phyloP scores from a whole-genome alignment of 2,888 invertebrate species.

The Camponotus fellah region DNA sequence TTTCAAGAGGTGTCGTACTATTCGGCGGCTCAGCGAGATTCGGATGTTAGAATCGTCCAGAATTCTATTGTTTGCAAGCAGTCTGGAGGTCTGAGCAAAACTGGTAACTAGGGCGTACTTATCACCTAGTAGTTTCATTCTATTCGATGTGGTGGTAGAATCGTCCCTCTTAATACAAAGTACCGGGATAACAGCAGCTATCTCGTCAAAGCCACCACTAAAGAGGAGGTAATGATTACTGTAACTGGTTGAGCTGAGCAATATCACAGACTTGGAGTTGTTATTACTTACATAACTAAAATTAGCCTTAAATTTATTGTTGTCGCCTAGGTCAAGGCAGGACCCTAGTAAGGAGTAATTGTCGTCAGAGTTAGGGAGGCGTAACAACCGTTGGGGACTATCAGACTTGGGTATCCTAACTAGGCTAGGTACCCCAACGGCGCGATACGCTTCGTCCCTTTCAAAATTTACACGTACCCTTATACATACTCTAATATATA shows the following conservation, averaged over 20 bases:
- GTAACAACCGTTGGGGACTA: conserved; percentile 84
- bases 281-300: conserved; percentile 85
- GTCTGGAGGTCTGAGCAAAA: conserved; percentile 60
- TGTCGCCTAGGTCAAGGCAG: conserved; percentile 84
- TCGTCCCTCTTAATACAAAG: conserved; percentile 62
- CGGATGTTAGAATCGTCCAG: conserved; percentile 53
- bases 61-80: conserved; percentile 49
- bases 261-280: conserved; percentile 86
- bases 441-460: conserved; percentile 81
- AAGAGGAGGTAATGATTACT: conserved; percentile 84
- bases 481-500: conserved; percentile 86
- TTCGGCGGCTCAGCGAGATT: conserved; percentile 51
- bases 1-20: conserved; percentile 54
- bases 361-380: conserved; percentile 84
- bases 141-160: conserved; percentile 55
- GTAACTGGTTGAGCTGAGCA: conserved; percentile 85
- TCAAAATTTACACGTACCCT: conserved; percentile 83
- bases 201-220: conserved; percentile 74
- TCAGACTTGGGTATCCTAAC: conserved; percentile 86
- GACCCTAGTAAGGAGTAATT: conserved; percentile 85
- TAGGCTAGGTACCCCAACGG: conserved; percentile 86
- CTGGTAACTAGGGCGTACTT: conserved; percentile 71
- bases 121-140: conserved; percentile 72
- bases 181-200: conserved; percentile 69
- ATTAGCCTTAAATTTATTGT: conserved; percentile 86